Percentiles rank a stretch among this genome's conserved stretches.
phyloP scores from a whole-genome alignment of 1,140 invertebrate genomes.

The Aphelinus atriplicis region DNA sequence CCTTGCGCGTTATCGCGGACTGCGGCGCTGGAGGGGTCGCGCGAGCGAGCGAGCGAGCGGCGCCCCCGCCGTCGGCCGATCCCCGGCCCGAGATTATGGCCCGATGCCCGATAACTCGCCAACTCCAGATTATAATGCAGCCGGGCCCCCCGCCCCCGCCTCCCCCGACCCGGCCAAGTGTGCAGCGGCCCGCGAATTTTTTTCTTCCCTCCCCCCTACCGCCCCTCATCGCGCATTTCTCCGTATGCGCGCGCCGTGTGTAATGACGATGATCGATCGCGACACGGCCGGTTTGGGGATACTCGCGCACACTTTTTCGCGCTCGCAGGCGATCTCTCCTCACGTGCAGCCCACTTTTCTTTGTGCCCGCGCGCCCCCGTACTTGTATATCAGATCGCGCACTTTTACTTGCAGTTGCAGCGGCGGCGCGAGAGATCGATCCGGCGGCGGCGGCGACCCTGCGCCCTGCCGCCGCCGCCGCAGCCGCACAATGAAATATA shows the following conservation, averaged over 20 bases:
- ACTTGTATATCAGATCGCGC: too few species aligned
- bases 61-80: slow-evolving; percentile 51
- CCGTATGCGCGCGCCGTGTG: too few species aligned
- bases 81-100: slow-evolving; percentile 55
- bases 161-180: neutral
- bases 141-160: slow-evolving; percentile 38
- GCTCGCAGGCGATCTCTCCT: too few species aligned
- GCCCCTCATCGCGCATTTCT: neutral
- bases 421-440: too few species aligned
- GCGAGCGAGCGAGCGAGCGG: slow-evolving; percentile 1
- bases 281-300: too few species aligned
- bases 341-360: neutral
- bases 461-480: too few species aligned
- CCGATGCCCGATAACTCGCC: slow-evolving; percentile 63
- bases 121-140: slow-evolving; percentile 60
- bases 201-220: neutral
- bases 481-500: too few species aligned
- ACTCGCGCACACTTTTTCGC: too few species aligned
- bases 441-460: too few species aligned
- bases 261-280: too few species aligned
- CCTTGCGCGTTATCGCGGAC: slow-evolving; percentile 61
- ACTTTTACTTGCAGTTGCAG: too few species aligned
- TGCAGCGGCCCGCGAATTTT: too few species aligned
- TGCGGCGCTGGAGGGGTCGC: slow-evolving; percentile 42
- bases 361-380: neutral